Base-by-base conservation (phyloP, 2,797 vertebrate species). In the Acipenser ruthenus region DNA sequence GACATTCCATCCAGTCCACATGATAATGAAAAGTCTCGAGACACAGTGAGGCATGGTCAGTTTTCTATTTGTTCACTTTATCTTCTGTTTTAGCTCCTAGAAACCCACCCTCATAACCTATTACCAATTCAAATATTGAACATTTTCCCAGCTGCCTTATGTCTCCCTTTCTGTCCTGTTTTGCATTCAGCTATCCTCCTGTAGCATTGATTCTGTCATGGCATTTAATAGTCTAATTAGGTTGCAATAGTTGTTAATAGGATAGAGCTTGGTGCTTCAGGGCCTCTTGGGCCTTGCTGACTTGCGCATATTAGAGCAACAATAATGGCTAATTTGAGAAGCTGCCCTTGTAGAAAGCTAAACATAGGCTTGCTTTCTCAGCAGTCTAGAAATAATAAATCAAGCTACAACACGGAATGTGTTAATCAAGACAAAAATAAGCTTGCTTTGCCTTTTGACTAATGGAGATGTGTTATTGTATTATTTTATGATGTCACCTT, bases 1-100 rank as follows among this genome's bases (percentile, higher is more conserved):
- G 94, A 95, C 85, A 78, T 89, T 91, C 91, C 91, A 78, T 91
- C 90, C 78, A 79, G 84, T 88, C 85, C 89, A 82, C 87, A 93
- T 87, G 91, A 89, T 91, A 88, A 91, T 90, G 87, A 94, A 91
- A 90, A 90, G 83, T 87, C 87, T 84, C 88, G 82, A 80, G 53
- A 85, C 84, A 81, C 86, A 81, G 79, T 85, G 37, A 37, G 37
- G 70, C 86, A 86, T 87, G 86, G 90, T 92, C 85, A 84, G 87
- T 92, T 87, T 84, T 60, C 15, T 12, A 8, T 49, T 60, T 62
- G 7, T 7, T 49, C 65, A 50, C 59, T 58, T 10, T 50, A 23
- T 60, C 49, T 63, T 50, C 15, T 71, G 18, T 67, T 62, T 49
- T 69, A 49, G 13, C 62, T 56, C 58, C 18, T 68, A 72, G 65